Base-by-base conservation (phyloP, 2,888 invertebrate species). In the Metopia argyrocephala region DNA sequence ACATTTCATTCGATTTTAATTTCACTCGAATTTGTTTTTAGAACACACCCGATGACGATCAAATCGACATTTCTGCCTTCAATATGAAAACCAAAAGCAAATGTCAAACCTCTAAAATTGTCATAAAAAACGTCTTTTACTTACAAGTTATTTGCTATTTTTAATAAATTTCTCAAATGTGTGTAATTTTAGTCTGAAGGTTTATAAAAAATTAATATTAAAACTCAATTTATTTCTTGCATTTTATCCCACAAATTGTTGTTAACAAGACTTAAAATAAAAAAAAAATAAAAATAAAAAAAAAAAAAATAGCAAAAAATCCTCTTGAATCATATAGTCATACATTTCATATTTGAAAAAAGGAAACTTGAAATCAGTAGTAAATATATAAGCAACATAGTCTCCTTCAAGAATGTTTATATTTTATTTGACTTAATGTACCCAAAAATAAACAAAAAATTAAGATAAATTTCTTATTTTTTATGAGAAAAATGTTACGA, bases 391-490 rank as follows among this genome's bases (percentile, higher is more conserved):
- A 38, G 15, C 18, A 48, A 48, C 20, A 48, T 5, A 46, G 18
- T 15, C 18, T 18, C 20, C n/a, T n/a, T n/a, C n/a, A n/a, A n/a
- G n/a, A n/a, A 18, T 18, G n/a, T 46, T 46, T 25, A n/a, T 62
- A 46, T 46, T 62, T 28, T 28, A n/a, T 57, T 59, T 57, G n/a
- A 46, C 28, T 59, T 69, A 48, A 59, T 38, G 38, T 38, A 38
- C 59, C 20, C 21, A 15, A 20, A 69, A 38, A 31, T 12, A 31
- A 31, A 4, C 31, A 31, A 31, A 9, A 31, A 31, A 31, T 12
- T 12, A 57, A 50, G 21, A 50, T 12, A 4, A 4, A 28, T 50
- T 59, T 31, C 20, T 48, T 48, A n/a, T n/a, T n/a, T n/a, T n/a
- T n/a, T n/a, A n/a, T n/a, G n/a, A n/a, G n/a, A n/a, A n/a, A n/a